phyloP scores from a whole-genome alignment of 2,797 vertebrate species.

The Rhabdomys pumilio region DNA sequence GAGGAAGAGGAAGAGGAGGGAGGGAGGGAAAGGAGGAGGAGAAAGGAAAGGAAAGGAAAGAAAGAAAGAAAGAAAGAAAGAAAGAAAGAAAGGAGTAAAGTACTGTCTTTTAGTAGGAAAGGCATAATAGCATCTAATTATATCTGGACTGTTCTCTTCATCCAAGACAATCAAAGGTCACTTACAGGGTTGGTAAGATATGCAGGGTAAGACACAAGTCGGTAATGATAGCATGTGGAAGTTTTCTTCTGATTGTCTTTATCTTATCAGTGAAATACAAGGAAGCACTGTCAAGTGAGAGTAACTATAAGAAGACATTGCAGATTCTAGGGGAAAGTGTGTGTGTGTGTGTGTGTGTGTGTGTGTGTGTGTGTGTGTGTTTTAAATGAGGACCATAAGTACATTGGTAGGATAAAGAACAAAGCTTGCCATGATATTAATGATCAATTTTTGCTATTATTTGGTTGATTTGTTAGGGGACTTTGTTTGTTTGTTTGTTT shows the following conservation, averaged over 20 bases:
- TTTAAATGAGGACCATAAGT: neutral
- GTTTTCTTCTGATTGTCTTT: neutral
- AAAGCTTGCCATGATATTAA: neutral
- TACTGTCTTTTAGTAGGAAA: neutral
- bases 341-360: neutral
- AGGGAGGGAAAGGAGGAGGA: no score
- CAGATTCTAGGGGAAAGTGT: neutral
- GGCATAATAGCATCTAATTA: neutral
- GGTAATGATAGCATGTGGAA: neutral
- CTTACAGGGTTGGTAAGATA: neutral
- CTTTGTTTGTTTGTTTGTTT: neutral
- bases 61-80: neutral
- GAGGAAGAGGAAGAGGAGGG: no score
- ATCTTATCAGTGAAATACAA: conserved; percentile 19
- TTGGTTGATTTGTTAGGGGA: neutral
- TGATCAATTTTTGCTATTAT: neutral
- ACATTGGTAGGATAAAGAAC: neutral
- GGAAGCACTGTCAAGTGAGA: neutral
- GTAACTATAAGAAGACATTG: accelerated
- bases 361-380: neutral
- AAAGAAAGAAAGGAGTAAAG: neutral
- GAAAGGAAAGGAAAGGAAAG: neutral
- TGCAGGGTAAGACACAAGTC: neutral
- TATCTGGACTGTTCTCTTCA: neutral
- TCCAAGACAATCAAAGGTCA: neutral